Base-by-base conservation (phyloP, 2,797 vertebrate species). In the Columba guinea region DNA sequence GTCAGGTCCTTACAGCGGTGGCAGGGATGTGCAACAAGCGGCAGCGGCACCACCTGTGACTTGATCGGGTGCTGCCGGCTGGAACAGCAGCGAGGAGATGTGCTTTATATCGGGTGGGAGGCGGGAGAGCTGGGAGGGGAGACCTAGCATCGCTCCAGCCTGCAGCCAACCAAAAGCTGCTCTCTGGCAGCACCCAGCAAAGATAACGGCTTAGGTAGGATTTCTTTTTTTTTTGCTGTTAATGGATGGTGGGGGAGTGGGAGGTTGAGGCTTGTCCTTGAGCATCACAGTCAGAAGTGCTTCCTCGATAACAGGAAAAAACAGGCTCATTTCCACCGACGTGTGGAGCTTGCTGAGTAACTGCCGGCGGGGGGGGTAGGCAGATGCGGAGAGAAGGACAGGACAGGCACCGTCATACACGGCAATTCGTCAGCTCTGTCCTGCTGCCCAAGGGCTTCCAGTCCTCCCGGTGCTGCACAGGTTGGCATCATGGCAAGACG, bases 41-140 rank as follows among this genome's bases (percentile, higher is more conserved):
- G 87, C n/a, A 10, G 70, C 18, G 8, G 60, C 74, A n/a, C 60
- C 79, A 48, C 34, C 37, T 52, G 55, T 3, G 0, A 82, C 30
- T 2, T 6, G 4, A 35, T 35, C 1, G 6, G 2, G 53, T 8
- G 63, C 55, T 28, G 27, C 9, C 3, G 11, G 19, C 76, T 32
- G 67, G 78, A 17, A 2, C 6, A 35, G 37, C 20, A 1, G 13
- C 1, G 0, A n/a, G 10, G 34, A 28, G 79, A 69, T 1, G 44
- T 6, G 68, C 74, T 84, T 97, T 98, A 98, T 98, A 98, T 74
- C 3, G 10, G 28, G 10, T 55, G 56, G 63, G 90, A 89, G 94
- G 92, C 34, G 90, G 94, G 65, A 90, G 93, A 64, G 84, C 67
- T 64, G 94, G 90, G 94, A 91, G 93, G 90, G 87, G 53, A 17